A percentile compares a stretch with the other conserved stretches of the same genome.
Evolutionary conservation across 2,113 vertebrate species (phyloP).

Genomic region (Myrmecobius fasciatus): DNA sequence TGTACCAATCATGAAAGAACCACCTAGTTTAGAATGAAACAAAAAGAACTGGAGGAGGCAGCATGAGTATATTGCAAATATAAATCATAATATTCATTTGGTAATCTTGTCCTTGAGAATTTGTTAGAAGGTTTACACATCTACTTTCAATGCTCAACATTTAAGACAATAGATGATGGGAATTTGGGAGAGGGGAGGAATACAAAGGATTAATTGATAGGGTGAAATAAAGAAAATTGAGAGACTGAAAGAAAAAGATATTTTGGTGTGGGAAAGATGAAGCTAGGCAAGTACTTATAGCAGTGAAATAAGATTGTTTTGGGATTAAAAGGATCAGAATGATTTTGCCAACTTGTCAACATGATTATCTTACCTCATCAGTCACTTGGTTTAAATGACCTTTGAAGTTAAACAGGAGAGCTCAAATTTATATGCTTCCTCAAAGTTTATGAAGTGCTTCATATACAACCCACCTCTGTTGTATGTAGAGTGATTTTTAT

Average conservation of each 20-base stretch:
- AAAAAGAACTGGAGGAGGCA: no score
- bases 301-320: background rate
- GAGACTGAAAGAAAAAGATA: background rate
- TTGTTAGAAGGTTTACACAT: background rate
- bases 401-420: background rate
- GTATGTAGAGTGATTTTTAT: background rate
- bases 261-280: background rate
- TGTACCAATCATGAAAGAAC: background rate
- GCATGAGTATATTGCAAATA: no score
- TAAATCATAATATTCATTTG: background rate
- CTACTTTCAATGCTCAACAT: background rate
- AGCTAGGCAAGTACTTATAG: background rate
- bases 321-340: background rate
- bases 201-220: background rate
- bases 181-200: background rate
- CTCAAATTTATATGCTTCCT: background rate
- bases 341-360: background rate
- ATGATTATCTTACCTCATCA: background rate
- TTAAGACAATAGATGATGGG: background rate
- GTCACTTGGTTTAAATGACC: background rate
- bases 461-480: background rate
- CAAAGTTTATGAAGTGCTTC: background rate
- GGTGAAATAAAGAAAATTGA: background rate
- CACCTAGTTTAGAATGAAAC: no score
- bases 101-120: background rate